Evolutionary conservation across 1,140 invertebrate genomes (phyloP).

Genomic region (Neelides sp.): DNA sequence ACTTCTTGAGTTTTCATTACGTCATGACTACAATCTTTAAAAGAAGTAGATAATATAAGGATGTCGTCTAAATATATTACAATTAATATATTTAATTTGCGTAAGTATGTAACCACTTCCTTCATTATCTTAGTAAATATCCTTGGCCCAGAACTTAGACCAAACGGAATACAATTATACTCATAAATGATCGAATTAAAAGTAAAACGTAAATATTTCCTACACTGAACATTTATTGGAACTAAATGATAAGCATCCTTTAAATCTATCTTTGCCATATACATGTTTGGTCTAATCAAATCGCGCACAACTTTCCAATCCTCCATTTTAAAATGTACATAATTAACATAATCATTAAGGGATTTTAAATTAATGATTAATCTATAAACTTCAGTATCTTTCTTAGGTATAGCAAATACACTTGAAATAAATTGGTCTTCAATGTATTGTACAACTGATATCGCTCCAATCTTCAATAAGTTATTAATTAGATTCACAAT

Average conservation of each 20-base stretch:
- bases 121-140: not conserved
- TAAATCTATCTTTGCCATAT: conserved; percentile 17
- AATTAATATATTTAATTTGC: not conserved
- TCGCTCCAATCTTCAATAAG: not conserved
- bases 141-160: not conserved
- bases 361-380: conserved; percentile 20
- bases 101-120: not conserved
- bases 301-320: conserved; percentile 4
- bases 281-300: not conserved
- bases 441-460: not conserved
- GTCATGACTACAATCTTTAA: not conserved
- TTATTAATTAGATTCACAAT: not conserved
- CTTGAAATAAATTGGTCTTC: not conserved
- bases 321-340: conserved; percentile 24
- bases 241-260: conserved; percentile 21
- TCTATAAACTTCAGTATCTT: not conserved
- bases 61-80: not conserved
- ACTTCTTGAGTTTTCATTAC: not conserved
- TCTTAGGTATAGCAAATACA: conserved; percentile 9
- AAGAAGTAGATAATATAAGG: not conserved
- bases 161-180: conserved; percentile 4
- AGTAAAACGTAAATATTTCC: conserved; percentile 9
- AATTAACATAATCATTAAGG: conserved; percentile 15
- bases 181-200: not conserved
- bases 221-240: not conserved